These are phyloP conservation scores for Marcusenius ussheri DNA, from an alignment of 2,113 vertebrate genomes.

Conservation along the genomic window DNA sequence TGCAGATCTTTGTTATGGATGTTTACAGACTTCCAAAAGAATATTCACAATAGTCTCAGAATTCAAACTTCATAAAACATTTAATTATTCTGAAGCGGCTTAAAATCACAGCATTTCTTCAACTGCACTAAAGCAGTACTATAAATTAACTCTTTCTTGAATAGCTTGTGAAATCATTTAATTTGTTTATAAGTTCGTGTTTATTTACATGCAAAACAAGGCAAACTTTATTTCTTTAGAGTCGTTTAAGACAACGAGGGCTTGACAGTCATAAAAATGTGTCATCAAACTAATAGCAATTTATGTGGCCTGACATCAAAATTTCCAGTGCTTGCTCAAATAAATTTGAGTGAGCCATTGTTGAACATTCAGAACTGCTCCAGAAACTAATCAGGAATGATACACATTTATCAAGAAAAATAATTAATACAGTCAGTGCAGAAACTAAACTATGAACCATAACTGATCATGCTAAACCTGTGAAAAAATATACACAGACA, in stretches of 20 bases:
- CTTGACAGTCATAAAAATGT: conserved; percentile 30
- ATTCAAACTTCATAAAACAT: conserved; percentile 46
- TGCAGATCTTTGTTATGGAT: neutral
- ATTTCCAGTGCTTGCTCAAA: conserved; percentile 34
- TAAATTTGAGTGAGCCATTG: conserved; percentile 39
- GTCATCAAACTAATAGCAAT: conserved; percentile 18
- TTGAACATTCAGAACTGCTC: conserved; percentile 16
- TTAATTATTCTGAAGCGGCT: conserved; percentile 53
- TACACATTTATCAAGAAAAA: conserved; percentile 28
- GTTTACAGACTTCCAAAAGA: neutral
- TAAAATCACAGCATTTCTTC: conserved; percentile 54
- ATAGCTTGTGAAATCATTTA: conserved; percentile 33
- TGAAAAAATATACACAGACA: neutral
- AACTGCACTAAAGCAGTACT: conserved; percentile 50
- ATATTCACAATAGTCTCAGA: conserved; percentile 47
- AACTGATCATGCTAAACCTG: neutral
- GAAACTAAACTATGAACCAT: neutral
- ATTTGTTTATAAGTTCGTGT: conserved; percentile 39
- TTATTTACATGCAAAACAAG: conserved; percentile 47
- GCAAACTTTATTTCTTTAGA: neutral
- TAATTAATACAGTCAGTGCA: neutral
- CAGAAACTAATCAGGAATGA: neutral
- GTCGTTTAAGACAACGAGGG: conserved; percentile 16
- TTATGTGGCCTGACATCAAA: conserved; percentile 25
- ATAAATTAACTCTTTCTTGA: conserved; percentile 53